A percentile compares a stretch with the other conserved stretches of the same genome.
Conservation (phyloP, 1,140 invertebrate genomes). For the Trachelipus rathkii region DNA sequence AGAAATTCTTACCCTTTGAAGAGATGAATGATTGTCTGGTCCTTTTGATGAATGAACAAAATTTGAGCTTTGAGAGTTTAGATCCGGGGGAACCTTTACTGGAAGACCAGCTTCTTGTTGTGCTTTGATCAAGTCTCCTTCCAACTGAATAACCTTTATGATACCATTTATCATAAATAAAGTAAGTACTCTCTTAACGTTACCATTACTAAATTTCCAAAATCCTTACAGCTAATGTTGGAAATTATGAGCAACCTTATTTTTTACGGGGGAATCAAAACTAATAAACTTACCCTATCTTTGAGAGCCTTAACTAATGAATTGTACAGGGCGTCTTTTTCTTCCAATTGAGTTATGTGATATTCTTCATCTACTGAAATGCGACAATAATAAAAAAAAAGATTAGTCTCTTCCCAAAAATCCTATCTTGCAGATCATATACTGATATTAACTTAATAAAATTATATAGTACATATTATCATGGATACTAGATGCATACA, state of each 20-base stretch:
- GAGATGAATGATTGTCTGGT: background rate
- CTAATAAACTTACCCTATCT: constrained; percentile 61
- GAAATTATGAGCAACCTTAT: background rate
- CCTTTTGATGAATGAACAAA: background rate
- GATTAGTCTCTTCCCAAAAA: constrained; percentile 61
- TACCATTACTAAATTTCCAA: no score
- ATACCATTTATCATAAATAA: no score
- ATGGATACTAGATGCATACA: no score
- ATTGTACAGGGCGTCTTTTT: constrained; percentile 64
- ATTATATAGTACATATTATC: no score
- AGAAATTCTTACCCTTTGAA: background rate
- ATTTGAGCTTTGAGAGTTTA: constrained; percentile 16
- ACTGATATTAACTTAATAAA: no score
- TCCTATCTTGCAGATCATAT: no score
- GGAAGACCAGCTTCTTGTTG: constrained; percentile 81
- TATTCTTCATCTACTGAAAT: constrained; percentile 79
- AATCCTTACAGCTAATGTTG: no score
- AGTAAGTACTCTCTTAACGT: no score
- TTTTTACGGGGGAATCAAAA: background rate
- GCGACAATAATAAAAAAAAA: no score
- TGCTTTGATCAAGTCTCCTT: constrained; percentile 69
- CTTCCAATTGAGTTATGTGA: constrained; percentile 76
- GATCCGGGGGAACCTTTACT: constrained; percentile 65
- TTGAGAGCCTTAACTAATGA: constrained; percentile 79
- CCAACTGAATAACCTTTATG: constrained; percentile 59